Base-by-base conservation (phyloP, 1,140 invertebrate species). In the Euwallacea similis region DNA sequence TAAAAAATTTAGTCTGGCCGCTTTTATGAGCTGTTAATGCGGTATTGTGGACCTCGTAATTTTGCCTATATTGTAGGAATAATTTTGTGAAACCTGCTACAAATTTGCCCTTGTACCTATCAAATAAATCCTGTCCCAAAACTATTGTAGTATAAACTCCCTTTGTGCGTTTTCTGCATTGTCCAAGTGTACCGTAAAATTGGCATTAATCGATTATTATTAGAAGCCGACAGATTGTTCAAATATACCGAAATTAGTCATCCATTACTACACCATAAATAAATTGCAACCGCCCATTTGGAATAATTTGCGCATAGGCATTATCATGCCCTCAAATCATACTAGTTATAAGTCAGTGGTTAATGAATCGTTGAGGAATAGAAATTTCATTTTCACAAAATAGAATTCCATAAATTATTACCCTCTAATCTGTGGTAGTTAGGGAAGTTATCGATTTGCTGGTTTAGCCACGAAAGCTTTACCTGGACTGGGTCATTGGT, bases 391-490 rank as follows among this genome's bases (percentile, higher is more conserved):
- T 13, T 33, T 33, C 13, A 13, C 46, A 50, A 50, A 50, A 50
- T 50, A 50, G 46, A 50, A 50, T 50, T 50, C 13, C 46, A 50
- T 50, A 50, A 50, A 50, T 50, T 50, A 50, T 13, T 13, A 13
- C 13, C 6, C 46, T 50, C 9, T 50, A 50, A 50, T 50, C 46
- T 13, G 46, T 50, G 13, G 13, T 50, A 50, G 9, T 50, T 13
- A 10, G 9, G 9, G 46, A 50, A 50, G 13, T 13, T 50, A 50
- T 50, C 46, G 46, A 50, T 50, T 50, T 33, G 46, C 9, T 13
- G 13, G 2, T 50, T 50, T 11, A 50, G 9, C 46, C 46, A 50
- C 46, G 46, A 50, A 50, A 50, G 9, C 46, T 33, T 33, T 33
- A 33, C 21, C 21, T 33, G 21, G 21, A 33, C 21, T 33, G 21